These are phyloP conservation scores for Clepsis dumicolana DNA, from an alignment of 2,888 invertebrate genomes.

Conservation along the genomic window DNA sequence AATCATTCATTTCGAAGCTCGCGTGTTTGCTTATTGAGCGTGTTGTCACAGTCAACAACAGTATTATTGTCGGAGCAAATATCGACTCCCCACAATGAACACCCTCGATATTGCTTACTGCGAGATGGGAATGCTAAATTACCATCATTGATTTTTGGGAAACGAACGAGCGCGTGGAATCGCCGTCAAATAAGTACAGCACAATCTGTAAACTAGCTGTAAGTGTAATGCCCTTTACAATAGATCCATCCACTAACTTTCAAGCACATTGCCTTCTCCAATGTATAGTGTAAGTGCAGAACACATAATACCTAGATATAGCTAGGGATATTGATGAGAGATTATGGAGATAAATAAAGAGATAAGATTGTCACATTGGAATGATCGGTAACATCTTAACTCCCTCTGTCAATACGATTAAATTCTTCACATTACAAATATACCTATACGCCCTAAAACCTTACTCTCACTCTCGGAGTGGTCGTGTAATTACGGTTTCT, in stretches of 20 bases:
- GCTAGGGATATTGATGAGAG: slow-evolving; percentile 7
- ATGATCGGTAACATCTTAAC: neutral
- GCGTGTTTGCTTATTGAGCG: slow-evolving; percentile 52
- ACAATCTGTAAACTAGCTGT: neutral
- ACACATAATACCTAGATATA: too few relatives aligned
- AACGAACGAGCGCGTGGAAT: neutral
- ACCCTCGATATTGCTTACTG: slow-evolving; percentile 60
- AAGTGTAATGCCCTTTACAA: neutral
- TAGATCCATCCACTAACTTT: neutral
- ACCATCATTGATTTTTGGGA: slow-evolving; percentile 60
- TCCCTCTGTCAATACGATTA: neutral
- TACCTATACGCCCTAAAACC: neutral
- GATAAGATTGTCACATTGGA: slow-evolving; percentile 12
- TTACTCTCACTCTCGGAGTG: neutral
- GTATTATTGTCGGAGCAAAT: slow-evolving; percentile 71
- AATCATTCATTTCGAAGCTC: slow-evolving; percentile 41
- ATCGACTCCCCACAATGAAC: slow-evolving; percentile 58
- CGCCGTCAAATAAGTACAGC: neutral
- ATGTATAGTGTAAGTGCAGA: neutral
- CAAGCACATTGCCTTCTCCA: neutral
- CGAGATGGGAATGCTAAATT: slow-evolving; percentile 66
- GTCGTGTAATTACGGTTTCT: neutral
- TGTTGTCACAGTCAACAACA: slow-evolving; percentile 67
- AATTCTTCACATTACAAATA: neutral
- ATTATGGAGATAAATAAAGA: slow-evolving; percentile 7